Conservation (phyloP, 1,140 invertebrate species). For the Bombus haemorrhoidalis region DNA sequence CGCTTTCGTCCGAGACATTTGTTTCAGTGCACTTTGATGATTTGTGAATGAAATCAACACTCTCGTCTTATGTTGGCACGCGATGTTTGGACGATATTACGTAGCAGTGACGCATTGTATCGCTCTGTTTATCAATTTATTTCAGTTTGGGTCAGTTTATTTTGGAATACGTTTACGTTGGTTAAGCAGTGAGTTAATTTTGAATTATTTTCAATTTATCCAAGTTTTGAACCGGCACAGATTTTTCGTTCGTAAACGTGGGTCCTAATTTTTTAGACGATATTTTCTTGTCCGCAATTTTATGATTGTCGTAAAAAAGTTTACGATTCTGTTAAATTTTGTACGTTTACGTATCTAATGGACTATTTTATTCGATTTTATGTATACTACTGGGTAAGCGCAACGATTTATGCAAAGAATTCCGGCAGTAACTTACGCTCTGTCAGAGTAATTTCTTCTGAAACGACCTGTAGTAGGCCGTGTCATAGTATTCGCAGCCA, state of each 20-base stretch:
- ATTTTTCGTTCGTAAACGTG: fast-evolving
- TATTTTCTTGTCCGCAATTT: too few relatives aligned
- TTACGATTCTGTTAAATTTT: too few relatives aligned
- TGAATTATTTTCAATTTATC: background rate
- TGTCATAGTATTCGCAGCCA: background rate
- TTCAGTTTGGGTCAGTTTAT: background rate
- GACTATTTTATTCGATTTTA: too few relatives aligned
- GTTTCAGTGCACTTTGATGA: background rate
- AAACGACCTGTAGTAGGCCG: background rate
- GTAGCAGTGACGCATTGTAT: background rate
- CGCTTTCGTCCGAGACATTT: background rate
- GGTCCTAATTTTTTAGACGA: background rate
- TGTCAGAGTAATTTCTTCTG: background rate
- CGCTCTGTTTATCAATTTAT: background rate
- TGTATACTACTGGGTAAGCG: too few relatives aligned
- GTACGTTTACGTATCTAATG: too few relatives aligned
- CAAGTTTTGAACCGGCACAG: fast-evolving
- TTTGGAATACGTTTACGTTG: background rate
- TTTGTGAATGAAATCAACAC: background rate
- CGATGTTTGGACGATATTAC: background rate
- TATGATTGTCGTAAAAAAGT: too few relatives aligned
- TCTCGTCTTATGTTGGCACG: background rate
- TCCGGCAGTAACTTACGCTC: background rate
- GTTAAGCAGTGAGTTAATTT: background rate
- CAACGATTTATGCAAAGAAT: background rate